Evolutionary conservation across 1,140 invertebrate species (phyloP).

Genomic region (Apis mellifera): DNA sequence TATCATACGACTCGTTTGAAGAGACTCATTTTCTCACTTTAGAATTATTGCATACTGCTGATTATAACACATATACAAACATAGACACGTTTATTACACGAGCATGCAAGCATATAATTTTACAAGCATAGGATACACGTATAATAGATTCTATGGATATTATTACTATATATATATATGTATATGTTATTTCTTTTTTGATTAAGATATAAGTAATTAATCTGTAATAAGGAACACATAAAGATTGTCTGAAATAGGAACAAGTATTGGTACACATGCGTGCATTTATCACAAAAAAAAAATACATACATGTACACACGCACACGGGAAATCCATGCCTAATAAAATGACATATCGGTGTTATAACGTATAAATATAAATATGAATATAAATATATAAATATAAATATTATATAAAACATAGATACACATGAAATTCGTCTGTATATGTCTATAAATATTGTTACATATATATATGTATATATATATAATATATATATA

Average conservation of each 20-base stretch:
- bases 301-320: slow-evolving; percentile 4
- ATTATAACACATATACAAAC: neutral
- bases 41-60: slow-evolving; percentile 7
- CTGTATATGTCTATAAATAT: slow-evolving; percentile 68
- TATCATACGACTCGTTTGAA: neutral
- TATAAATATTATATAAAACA: slow-evolving; percentile 44
- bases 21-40: neutral
- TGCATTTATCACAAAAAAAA: neutral
- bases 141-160: neutral
- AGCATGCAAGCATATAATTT: slow-evolving; percentile 14
- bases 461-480: slow-evolving; percentile 50
- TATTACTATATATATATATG: neutral
- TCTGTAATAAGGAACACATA: neutral
- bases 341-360: slow-evolving; percentile 59
- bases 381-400: slow-evolving; percentile 32
- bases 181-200: slow-evolving; percentile 14
- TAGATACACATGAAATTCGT: slow-evolving; percentile 55
- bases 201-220: neutral
- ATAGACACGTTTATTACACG: neutral
- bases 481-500: too few species aligned
- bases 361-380: slow-evolving; percentile 49
- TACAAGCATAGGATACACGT: slow-evolving; percentile 1
- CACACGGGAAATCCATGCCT: slow-evolving; percentile 48
- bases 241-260: slow-evolving; percentile 8
- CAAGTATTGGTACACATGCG: neutral